A percentile compares a stretch with the other conserved stretches of the same genome.
Evolutionary conservation across 2,797 vertebrate species (phyloP).

Genomic region (Alfaro cultratus): DNA sequence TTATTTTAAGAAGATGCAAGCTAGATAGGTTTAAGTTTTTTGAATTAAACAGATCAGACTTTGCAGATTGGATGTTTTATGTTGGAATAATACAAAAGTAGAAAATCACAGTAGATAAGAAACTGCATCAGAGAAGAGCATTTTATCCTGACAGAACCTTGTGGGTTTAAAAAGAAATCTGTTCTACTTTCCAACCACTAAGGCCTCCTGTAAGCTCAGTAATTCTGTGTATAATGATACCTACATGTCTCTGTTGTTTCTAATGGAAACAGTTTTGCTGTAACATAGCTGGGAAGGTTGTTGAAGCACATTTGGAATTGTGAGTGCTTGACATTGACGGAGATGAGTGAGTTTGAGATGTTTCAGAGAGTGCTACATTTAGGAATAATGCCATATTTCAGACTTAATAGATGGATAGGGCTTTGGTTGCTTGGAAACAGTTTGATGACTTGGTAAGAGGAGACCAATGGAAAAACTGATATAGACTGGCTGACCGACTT

Average conservation of each 20-base stretch:
- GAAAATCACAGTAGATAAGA: neutral
- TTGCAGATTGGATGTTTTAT: neutral
- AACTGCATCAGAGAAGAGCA: neutral
- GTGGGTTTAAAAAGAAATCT: neutral
- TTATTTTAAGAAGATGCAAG: neutral
- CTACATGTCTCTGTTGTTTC: neutral
- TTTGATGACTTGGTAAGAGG: constrained; percentile 28
- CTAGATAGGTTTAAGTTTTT: neutral
- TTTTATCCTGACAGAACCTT: neutral
- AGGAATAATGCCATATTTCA: neutral
- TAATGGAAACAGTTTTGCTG: neutral
- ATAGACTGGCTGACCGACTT: constrained; percentile 11
- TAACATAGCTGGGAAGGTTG: neutral
- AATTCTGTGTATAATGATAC: neutral
- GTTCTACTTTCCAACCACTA: neutral
- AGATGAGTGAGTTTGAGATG: neutral
- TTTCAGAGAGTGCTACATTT: neutral
- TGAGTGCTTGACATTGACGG: constrained; percentile 5
- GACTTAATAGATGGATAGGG: constrained; percentile 5
- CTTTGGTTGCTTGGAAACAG: constrained; percentile 61
- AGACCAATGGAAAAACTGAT: constrained; percentile 29
- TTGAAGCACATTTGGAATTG: neutral
- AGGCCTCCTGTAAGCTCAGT: neutral
- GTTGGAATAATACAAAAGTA: too few relatives aligned
- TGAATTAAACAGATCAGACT: neutral